A percentile compares a stretch with the other conserved stretches of the same genome.
These are phyloP conservation scores for Sitobion miscanthi DNA, from an alignment of 1,140 invertebrate species.

Conservation along the genomic window DNA sequence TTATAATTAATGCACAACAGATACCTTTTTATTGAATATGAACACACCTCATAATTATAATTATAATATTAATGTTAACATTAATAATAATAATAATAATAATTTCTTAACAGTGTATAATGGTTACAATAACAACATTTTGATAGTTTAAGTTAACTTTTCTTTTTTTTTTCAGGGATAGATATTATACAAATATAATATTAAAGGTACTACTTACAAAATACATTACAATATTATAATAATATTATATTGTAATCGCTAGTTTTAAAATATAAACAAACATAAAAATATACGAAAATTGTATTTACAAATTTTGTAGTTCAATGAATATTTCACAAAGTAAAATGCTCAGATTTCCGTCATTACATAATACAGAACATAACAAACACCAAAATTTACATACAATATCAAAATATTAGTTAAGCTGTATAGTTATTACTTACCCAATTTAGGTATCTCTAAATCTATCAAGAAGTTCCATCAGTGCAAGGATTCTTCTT, in stretches of 20 bases:
- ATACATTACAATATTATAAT: not conserved
- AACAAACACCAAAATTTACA: not conserved
- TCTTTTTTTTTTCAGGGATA: not conserved
- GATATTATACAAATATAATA: conserved; percentile 30
- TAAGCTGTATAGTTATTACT: not conserved
- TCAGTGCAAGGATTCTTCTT: too few species aligned
- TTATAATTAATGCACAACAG: conserved; percentile 28
- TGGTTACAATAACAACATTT: conserved; percentile 38
- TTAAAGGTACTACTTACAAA: conserved; percentile 30
- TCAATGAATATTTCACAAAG: not conserved
- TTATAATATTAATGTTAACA: not conserved
- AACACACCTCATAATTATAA: not conserved
- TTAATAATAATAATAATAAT: not conserved
- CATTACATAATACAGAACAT: not conserved
- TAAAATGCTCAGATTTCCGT: not conserved
- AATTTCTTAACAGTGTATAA: conserved; percentile 35
- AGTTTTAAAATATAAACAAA: conserved; percentile 4
- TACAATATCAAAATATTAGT: not conserved
- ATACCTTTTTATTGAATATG: conserved; percentile 27
- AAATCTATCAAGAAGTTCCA: too few species aligned
- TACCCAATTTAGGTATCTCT: not conserved
- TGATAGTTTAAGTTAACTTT: conserved; percentile 1
- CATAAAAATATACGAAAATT: not conserved
- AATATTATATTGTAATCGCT: not conserved
- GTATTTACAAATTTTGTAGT: not conserved